phyloP scores from a whole-genome alignment of 1,140 invertebrate species.

The Pemphigus obesinymphae region DNA sequence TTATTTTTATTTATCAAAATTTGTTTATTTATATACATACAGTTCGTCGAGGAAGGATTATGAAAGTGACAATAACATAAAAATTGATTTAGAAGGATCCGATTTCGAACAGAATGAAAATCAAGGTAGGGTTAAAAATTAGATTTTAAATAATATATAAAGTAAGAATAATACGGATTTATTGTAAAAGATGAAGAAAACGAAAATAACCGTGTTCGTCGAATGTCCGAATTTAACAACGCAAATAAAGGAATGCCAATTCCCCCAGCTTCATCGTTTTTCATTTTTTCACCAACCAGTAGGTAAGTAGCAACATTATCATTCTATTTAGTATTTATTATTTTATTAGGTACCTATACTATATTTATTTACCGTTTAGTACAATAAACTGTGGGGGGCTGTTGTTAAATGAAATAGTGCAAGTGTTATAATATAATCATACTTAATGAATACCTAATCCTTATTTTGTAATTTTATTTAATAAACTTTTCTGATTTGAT shows the following conservation, averaged over 20 bases:
- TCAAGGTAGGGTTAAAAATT: constrained; percentile 1
- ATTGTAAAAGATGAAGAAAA: constrained; percentile 24
- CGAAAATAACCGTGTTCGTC: constrained; percentile 53
- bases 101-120: constrained; percentile 24
- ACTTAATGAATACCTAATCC: too few relatives aligned
- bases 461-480: too few relatives aligned
- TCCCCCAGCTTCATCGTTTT: constrained; percentile 89
- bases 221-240: constrained; percentile 80
- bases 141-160: background rate
- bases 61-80: constrained; percentile 24
- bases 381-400: too few relatives aligned
- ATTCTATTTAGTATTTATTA: background rate
- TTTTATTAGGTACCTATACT: background rate
- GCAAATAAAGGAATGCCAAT: constrained; percentile 87
- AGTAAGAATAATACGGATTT: background rate
- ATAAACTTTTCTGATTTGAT: too few relatives aligned
- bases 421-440: too few relatives aligned
- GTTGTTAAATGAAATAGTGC: too few relatives aligned
- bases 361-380: too few relatives aligned
- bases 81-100: constrained; percentile 26
- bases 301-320: constrained; percentile 60
- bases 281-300: constrained; percentile 92
- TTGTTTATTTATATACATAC: background rate
- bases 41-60: constrained; percentile 6
- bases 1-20: background rate